Base-by-base conservation (phyloP, 2,888 invertebrate species). In the Ichneumon xanthorius region DNA sequence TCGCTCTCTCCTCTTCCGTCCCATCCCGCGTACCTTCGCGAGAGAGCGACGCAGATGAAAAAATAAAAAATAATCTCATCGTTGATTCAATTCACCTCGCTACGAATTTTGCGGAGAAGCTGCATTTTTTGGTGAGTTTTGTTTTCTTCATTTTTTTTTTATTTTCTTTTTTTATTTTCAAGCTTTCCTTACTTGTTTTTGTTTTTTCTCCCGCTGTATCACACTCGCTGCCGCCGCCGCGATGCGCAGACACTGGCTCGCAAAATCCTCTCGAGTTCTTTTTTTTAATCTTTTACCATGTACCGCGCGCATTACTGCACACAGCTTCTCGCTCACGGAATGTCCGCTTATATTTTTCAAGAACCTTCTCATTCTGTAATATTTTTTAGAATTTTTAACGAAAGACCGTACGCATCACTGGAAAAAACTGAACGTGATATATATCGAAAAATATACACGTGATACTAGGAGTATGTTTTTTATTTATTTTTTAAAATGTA, bases 51-150 rank as follows among this genome's bases (percentile, higher is more conserved):
- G 19, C 40, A 79, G 16, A 61, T 19, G 71, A 78, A 58, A n/a
- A n/a, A 71, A 48, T 40, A 40, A 40, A 40, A 40, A 40, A 40
- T 11, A 63, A 4, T 68, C 76, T 80, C 70, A 48, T 70, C 73
- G 75, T 67, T 67, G 33, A 55, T 81, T 61, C 68, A 45, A 80
- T 80, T 50, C 70, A 71, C 65, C 65, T 61, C 61, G 22, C 80
- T 55, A 68, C 73, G 53, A 80, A 48, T 68, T 61, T 61, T 48
- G 11, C 61, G 37, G 61, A 45, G 45, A 55, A 26, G 37, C 40
- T 16, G 61, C 14, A n/a, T 61, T 80, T 80, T 48, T 16, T 37
- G 6, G 33, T 33, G 45, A 70, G 5, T 33, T 33, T 6, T 33
- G 33, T 40, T 40, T 40, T 40, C 2, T 40, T 40, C 11, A 48